A percentile compares a stretch with the other conserved stretches of the same genome.
phyloP scores from a whole-genome alignment of 2,113 vertebrate genomes.

The Sylvia atricapilla region DNA sequence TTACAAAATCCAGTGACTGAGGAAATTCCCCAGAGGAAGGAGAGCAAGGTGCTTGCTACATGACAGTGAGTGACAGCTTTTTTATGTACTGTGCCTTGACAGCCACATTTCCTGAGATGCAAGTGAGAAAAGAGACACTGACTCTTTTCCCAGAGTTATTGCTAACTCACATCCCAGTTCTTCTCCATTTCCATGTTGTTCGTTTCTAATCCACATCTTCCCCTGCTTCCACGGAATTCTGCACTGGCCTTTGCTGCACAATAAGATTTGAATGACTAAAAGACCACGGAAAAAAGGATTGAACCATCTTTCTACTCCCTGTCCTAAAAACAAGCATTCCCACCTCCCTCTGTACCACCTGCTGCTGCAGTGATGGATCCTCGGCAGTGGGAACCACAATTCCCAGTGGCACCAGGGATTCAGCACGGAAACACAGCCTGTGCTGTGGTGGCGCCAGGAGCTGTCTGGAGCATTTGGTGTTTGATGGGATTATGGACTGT shows the following conservation, averaged over 20 bases:
- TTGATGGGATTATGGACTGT: accelerated
- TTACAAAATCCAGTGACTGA: background rate
- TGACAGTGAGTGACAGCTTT: slow-evolving; percentile 37
- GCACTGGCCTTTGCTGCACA: background rate
- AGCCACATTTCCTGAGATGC: background rate
- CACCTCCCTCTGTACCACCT: accelerated
- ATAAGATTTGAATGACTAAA: background rate
- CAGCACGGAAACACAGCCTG: background rate
- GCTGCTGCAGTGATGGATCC: background rate
- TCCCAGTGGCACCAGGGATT: background rate
- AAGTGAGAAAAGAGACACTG: background rate
- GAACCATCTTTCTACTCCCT: background rate
- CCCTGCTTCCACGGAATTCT: background rate
- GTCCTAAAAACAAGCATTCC: background rate
- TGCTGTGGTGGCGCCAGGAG: background rate
- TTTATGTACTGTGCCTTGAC: background rate
- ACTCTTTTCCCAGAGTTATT: background rate
- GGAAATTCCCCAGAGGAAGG: slow-evolving; percentile 3
- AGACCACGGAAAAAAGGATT: background rate
- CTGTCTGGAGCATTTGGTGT: background rate
- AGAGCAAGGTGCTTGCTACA: background rate
- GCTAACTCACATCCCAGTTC: background rate
- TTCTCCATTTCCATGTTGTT: background rate
- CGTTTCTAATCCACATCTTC: background rate
- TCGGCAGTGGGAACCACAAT: too few species aligned